Evolutionary conservation across 2,113 vertebrate species (phyloP).

Genomic region (Zapornia atra): DNA sequence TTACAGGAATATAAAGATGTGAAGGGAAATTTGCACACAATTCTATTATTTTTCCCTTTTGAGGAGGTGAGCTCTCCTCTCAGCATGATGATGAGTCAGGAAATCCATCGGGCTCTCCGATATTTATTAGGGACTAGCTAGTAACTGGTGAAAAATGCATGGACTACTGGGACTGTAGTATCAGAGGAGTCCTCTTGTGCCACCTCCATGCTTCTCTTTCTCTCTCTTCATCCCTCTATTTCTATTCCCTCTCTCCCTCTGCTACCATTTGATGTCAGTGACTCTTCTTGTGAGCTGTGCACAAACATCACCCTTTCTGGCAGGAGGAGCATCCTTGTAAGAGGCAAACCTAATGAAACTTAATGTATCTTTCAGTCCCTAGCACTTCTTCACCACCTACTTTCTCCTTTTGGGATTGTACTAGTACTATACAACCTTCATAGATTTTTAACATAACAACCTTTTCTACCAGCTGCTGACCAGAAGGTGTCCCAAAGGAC

Average conservation of each 20-base stretch:
- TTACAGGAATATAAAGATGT: conserved; percentile 62
- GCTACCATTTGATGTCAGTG: background rate
- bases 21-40: conserved; percentile 47
- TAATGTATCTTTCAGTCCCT: background rate
- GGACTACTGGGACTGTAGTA: conserved; percentile 43
- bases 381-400: background rate
- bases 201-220: background rate
- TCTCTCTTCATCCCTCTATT: background rate
- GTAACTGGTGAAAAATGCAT: conserved; percentile 62
- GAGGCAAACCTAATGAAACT: background rate
- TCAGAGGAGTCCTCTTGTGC: conserved; percentile 20
- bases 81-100: conserved; percentile 41
- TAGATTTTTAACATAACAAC: background rate
- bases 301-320: background rate
- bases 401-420: background rate
- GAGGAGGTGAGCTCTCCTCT: conserved; percentile 63
- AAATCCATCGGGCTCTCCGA: conserved; percentile 60
- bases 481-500: conserved; percentile 45
- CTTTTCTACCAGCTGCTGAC: conserved; percentile 49
- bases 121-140: conserved; percentile 68
- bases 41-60: conserved; percentile 64
- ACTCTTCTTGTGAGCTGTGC: background rate
- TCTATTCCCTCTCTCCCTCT: background rate
- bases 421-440: background rate
- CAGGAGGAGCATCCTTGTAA: background rate